These are phyloP conservation scores for Muntiacus reevesi DNA, from an alignment of 2,113 vertebrate species.

Conservation along the genomic window DNA sequence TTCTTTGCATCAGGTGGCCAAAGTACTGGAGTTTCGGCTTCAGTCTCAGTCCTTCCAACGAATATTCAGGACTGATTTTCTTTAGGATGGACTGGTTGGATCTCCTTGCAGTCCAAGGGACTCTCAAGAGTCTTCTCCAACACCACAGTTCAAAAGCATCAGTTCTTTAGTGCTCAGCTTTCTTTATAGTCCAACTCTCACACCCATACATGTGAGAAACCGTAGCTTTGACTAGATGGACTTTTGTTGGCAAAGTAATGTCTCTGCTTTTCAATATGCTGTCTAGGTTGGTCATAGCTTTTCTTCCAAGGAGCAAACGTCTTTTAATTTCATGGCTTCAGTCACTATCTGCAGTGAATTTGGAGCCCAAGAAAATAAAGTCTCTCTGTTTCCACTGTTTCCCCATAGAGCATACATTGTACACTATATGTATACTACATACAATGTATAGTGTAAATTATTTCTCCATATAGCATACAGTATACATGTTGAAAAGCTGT, in stretches of 20 bases:
- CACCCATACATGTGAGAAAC: neutral
- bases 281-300: neutral
- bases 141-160: neutral
- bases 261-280: neutral
- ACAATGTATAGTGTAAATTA: neutral
- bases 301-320: neutral
- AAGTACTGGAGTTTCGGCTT: neutral
- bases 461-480: neutral
- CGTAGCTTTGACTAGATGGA: neutral
- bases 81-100: neutral
- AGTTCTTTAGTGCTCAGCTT: neutral
- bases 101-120: neutral
- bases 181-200: neutral
- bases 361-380: neutral
- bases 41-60: neutral
- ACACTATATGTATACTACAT: neutral
- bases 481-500: neutral
- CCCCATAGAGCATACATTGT: neutral
- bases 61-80: neutral
- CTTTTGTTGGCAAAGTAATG: neutral
- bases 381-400: neutral
- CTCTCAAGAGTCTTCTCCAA: neutral
- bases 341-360: neutral
- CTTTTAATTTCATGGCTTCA: neutral
- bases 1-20: neutral